Base-by-base conservation (phyloP, 2,888 invertebrate genomes). In the Drosophila affinis region DNA sequence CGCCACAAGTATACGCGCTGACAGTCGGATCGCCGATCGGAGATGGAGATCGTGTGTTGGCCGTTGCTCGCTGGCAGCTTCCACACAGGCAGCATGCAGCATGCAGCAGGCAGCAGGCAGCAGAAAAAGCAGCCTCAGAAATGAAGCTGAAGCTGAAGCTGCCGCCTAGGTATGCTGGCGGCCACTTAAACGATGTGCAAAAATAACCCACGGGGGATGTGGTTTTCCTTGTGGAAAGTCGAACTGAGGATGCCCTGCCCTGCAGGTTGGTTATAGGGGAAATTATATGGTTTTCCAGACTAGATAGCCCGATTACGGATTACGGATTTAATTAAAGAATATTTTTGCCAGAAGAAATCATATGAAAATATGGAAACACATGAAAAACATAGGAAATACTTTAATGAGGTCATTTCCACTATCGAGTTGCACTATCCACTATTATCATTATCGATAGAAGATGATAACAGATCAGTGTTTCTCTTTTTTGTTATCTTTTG, bases 161-260 rank as follows among this genome's bases (percentile, higher is more conserved):
- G 82, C 76, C 70, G 75, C 64, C 87, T 83, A 87, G 85, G 87
- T 79, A 75, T 78, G 78, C 72, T 72, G 69, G 62, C 39, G 69
- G 77, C 82, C 82, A 75, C 72, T 77, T 81, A 79, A 87, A 79
- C 62, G 81, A 70, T 77, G 67, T 59, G 72, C 79, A 64, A 68
- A 65, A 81, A 81, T 69, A 63, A 77, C 52, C 55, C 47, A 57
- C 45, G 52, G 47, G 63, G 21, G 32, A 52, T 24, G 27, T 18
- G 32, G 48, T n/a, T n/a, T n/a, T n/a, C n/a, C 32, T 53, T 18
- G 39, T 0, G 1, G 27, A 14, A 45, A 57, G n/a, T 44, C 70
- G 48, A 54, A 17, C 2, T 24, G 34, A 4, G 34, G n/a, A 72
- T 72, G 59, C 75, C 74, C 56, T 29, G 21, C 21, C 21, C 21